phyloP scores from a whole-genome alignment of 2,113 vertebrate genomes.

The Sebastes fasciatus region DNA sequence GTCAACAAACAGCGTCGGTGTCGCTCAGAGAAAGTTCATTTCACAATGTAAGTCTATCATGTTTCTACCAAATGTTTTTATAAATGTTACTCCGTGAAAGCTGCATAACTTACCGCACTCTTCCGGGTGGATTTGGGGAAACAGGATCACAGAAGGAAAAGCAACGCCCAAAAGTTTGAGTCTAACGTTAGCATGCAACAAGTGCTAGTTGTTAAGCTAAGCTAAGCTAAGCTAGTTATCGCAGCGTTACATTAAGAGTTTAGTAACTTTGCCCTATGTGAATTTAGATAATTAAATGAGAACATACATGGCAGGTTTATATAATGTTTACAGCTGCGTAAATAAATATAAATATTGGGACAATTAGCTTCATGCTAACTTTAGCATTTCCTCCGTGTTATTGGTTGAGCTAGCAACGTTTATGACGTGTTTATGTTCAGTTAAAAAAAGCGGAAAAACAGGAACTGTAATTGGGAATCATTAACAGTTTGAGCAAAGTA shows the following conservation, averaged over 20 bases:
- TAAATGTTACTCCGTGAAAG: background rate
- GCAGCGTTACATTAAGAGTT: background rate
- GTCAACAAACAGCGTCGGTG: slow-evolving; percentile 20
- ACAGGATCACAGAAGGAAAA: slow-evolving; percentile 25
- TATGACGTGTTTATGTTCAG: background rate
- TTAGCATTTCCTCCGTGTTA: background rate
- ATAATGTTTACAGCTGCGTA: background rate
- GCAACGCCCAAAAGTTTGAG: slow-evolving; percentile 79
- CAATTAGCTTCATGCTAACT: slow-evolving; percentile 5
- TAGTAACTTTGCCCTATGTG: background rate
- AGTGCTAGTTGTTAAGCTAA: slow-evolving; percentile 59
- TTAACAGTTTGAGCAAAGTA: background rate
- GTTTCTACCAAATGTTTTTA: background rate
- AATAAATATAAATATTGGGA: background rate
- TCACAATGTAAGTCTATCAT: slow-evolving; percentile 73
- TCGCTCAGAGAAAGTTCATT: slow-evolving; percentile 7
- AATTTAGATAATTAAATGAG: background rate
- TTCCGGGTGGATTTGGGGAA: slow-evolving; percentile 7
- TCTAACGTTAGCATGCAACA: slow-evolving; percentile 69
- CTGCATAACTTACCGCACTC: background rate
- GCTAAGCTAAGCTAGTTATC: slow-evolving; percentile 16
- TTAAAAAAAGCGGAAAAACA: background rate
- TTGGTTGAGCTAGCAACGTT: background rate
- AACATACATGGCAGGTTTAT: background rate
- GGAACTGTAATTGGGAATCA: background rate